These are phyloP conservation scores for Zaprionus tsacasi DNA, from an alignment of 1,140 invertebrate species.

Conservation along the genomic window DNA sequence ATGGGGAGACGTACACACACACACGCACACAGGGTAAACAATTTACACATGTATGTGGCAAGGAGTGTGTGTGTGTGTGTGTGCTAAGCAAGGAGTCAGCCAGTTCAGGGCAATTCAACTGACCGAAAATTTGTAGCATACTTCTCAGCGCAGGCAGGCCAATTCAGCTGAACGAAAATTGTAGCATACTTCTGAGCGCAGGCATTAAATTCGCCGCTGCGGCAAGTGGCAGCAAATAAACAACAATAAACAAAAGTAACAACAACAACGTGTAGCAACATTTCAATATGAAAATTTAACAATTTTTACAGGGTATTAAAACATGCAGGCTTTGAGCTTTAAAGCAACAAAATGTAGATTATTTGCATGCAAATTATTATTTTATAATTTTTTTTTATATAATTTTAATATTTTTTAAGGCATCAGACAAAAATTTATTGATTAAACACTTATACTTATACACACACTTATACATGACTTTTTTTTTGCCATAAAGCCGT, in stretches of 20 bases:
- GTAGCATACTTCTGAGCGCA: slow-evolving; percentile 38
- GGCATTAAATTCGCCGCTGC: neutral
- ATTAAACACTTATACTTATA: neutral
- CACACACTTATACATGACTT: neutral
- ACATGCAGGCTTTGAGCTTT: neutral
- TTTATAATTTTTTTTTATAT: too few relatives aligned
- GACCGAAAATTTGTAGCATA: slow-evolving; percentile 37
- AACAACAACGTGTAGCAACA: neutral
- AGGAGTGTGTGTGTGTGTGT: neutral
- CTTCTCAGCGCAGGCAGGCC: slow-evolving; percentile 22
- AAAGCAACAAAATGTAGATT: neutral
- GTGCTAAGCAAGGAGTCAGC: neutral
- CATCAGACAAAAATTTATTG: too few relatives aligned
- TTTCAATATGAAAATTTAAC: neutral
- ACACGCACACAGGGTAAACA: neutral
- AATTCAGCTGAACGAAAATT: slow-evolving; percentile 11
- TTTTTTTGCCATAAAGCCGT: neutral
- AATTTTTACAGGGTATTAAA: neutral
- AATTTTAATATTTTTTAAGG: too few relatives aligned
- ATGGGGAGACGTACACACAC: slow-evolving; percentile 41
- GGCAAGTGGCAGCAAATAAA: neutral
- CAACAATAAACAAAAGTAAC: neutral
- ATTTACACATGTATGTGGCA: neutral
- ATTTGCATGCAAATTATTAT: too few relatives aligned
- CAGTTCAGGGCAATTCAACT: neutral